Base-by-base conservation (phyloP, 2,888 invertebrate species). In the Tetheella fluctuosa region DNA sequence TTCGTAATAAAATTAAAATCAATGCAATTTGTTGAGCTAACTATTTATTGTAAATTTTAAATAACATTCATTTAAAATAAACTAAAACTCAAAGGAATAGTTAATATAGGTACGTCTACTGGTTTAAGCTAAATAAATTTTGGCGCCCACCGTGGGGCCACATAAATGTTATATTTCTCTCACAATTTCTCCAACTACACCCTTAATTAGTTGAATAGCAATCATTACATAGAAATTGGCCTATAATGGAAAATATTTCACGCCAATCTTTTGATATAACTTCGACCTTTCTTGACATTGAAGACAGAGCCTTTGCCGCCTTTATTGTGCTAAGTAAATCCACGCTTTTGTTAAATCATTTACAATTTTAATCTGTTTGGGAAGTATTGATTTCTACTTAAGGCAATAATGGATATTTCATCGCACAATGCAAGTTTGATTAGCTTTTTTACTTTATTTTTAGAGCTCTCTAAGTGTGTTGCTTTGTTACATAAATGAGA, bases 201-300 rank as follows among this genome's bases (percentile, higher is more conserved):
- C 42, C 20, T 20, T 10, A 20, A 48, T 48, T 48, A 48, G 6
- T 48, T 48, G 48, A 48, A 48, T 48, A 10, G 42, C 6, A 20
- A 48, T 48, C 10, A 17, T 48, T 48, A 48, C 48, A 15, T 8
- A 48, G 48, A 48, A 48, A 48, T 48, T 48, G 48, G 48, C 20
- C 20, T 48, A n/a, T 48, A 48, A 48, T 48, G 48, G 20, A 48
- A 17, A 48, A 48, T 48, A 48, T 48, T 48, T 48, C 48, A 10
- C 10, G 48, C 10, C 20, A 6, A 48, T 20, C 48, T 20, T 10
- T 48, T 34, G 34, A 34, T 34, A 34, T 34, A 34, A 13, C 12
- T 13, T 3, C 13, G 20, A 48, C 48, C 20, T 20, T 20, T 48
- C 10, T 20, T 6, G 42, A 42, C 42, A 20, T 48, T 48, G 17